Conservation (phyloP, 2,113 vertebrate species). For the Lepus americanus region DNA sequence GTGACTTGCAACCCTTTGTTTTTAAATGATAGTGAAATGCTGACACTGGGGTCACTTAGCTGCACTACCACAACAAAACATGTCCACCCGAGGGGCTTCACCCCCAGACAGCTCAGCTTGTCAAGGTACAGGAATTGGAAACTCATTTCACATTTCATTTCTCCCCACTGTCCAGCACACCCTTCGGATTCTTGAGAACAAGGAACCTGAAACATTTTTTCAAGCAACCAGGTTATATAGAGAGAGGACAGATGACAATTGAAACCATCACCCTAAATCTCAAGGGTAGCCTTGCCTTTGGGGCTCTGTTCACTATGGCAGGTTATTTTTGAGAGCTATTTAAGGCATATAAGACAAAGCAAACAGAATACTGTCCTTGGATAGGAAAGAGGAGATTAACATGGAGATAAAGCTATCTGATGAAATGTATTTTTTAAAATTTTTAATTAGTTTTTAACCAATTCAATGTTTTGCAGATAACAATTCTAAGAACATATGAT, state of each 20-base stretch:
- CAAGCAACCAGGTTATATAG: slow-evolving; percentile 53
- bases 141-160: neutral
- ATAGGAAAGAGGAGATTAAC: neutral
- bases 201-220: neutral
- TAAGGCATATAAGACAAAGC: slow-evolving; percentile 18
- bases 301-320: slow-evolving; percentile 1
- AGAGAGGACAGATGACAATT: slow-evolving; percentile 57
- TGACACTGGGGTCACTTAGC: neutral
- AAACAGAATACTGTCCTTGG: neutral
- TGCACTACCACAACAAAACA: neutral
- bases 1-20: neutral
- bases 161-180: slow-evolving; percentile 20
- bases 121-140: neutral
- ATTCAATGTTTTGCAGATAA: too few relatives aligned
- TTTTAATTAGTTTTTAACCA: too few relatives aligned
- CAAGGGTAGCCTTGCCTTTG: neutral
- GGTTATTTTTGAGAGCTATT: slow-evolving; percentile 57
- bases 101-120: neutral
- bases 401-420: neutral
- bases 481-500: too few relatives aligned
- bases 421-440: neutral
- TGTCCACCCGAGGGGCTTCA: neutral
- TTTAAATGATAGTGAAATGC: neutral
- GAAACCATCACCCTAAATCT: slow-evolving; percentile 40
- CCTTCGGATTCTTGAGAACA: slow-evolving; percentile 21